Conservation (phyloP, 2,797 vertebrate genomes). For the Glossophaga mutica region DNA sequence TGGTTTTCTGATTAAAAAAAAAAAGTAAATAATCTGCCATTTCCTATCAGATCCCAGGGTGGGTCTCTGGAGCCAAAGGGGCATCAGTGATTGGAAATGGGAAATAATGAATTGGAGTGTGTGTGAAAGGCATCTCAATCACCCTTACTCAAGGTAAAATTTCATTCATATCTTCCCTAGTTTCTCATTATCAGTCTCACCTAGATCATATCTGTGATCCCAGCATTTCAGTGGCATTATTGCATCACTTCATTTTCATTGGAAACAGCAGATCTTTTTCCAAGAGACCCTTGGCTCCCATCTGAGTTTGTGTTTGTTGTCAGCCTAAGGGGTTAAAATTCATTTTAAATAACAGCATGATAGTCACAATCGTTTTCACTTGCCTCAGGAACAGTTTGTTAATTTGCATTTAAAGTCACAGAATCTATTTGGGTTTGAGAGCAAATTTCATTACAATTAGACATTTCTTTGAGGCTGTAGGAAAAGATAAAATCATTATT, state of each 20-base stretch:
- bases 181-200: not conserved
- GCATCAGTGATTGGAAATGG: not conserved
- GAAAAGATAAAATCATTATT: not conserved
- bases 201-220: not conserved
- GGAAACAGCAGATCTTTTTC: conserved; percentile 47
- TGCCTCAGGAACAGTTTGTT: conserved; percentile 10
- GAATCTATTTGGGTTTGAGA: conserved; percentile 10
- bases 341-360: conserved; percentile 45
- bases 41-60: conserved; percentile 3
- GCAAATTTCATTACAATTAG: conserved; percentile 30
- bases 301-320: conserved; percentile 42
- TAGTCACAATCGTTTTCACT: not conserved
- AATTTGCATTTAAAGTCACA: conserved; percentile 64
- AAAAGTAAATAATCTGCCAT: not conserved
- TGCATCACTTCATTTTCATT: not conserved
- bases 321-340: conserved; percentile 58
- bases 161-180: not conserved
- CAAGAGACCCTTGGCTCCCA: not conserved
- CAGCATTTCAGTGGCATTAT: not conserved
- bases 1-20: conserved; percentile 33
- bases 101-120: not conserved
- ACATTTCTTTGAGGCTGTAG: not conserved
- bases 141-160: not conserved
- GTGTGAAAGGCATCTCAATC: not conserved
- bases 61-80: not conserved